phyloP scores from a whole-genome alignment of 2,888 invertebrate genomes.

The Euplagia quadripunctaria region DNA sequence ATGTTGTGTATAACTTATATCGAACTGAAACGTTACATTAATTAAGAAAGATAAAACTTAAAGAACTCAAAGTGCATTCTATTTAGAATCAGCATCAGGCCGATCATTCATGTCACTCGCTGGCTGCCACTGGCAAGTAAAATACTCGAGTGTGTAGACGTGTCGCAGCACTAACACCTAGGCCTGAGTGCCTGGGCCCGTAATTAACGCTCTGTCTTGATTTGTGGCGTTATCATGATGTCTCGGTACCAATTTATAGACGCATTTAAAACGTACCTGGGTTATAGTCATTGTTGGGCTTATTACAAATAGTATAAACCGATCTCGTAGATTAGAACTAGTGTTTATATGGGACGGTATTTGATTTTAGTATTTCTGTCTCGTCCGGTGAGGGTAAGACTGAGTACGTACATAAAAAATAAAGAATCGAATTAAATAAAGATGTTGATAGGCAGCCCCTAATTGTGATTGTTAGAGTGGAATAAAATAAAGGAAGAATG shows the following conservation, averaged over 20 bases:
- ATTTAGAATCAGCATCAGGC: constrained; percentile 8
- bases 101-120: constrained; percentile 15
- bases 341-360: constrained; percentile 8
- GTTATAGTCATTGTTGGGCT: constrained; percentile 53
- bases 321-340: constrained; percentile 27
- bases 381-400: neutral
- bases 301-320: constrained; percentile 42
- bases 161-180: constrained; percentile 45
- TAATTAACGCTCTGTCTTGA: constrained; percentile 75
- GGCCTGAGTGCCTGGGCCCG: constrained; percentile 51
- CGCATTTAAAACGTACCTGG: constrained; percentile 59
- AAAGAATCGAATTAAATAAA: too few relatives aligned
- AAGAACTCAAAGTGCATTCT: neutral
- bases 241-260: constrained; percentile 70
- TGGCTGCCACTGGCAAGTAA: neutral
- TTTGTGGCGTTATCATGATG: constrained; percentile 76
- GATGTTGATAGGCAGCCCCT: too few relatives aligned
- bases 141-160: constrained; percentile 9
- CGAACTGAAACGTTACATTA: neutral
- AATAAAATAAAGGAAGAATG: neutral
- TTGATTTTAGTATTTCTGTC: neutral
- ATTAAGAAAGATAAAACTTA: neutral
- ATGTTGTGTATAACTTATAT: neutral
- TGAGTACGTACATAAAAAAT: neutral
- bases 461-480: neutral